phyloP scores from a whole-genome alignment of 2,888 invertebrate species.

The Cryptocephalus moraei region DNA sequence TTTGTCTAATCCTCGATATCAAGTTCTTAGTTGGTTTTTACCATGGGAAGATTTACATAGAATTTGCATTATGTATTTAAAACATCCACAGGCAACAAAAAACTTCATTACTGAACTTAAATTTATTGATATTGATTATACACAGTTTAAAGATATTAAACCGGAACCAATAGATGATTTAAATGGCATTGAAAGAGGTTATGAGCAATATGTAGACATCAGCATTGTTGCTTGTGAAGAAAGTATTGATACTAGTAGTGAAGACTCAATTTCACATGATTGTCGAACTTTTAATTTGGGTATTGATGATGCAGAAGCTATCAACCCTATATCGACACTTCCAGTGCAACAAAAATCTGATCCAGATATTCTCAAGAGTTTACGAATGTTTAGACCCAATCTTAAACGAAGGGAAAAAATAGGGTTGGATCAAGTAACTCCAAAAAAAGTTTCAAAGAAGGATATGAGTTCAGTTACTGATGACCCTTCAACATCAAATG shows the following conservation, averaged over 20 bases:
- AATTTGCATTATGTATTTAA: slow-evolving; percentile 48
- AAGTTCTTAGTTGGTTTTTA: slow-evolving; percentile 61
- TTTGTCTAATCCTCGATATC: slow-evolving; percentile 59
- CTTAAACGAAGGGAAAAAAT: slow-evolving; percentile 24
- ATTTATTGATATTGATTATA: slow-evolving; percentile 62
- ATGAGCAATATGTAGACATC: slow-evolving; percentile 28
- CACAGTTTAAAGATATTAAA: slow-evolving; percentile 44
- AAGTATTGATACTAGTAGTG: slow-evolving; percentile 30
- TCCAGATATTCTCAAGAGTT: slow-evolving; percentile 42
- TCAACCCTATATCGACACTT: slow-evolving; percentile 14
- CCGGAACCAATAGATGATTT: slow-evolving; percentile 44
- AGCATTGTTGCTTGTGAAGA: slow-evolving; percentile 25
- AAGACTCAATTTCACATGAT: slow-evolving; percentile 41
- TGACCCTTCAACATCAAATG: not conserved
- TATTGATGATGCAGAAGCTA: slow-evolving; percentile 34
- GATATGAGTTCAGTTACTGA: slow-evolving; percentile 1
- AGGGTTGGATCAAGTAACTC: no score
- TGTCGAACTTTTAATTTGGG: slow-evolving; percentile 40
- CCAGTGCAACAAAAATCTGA: slow-evolving; percentile 32
- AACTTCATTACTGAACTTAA: slow-evolving; percentile 62
- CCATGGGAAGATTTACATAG: slow-evolving; percentile 46
- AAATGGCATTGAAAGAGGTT: slow-evolving; percentile 30
- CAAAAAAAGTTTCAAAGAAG: no score
- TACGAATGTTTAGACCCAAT: slow-evolving; percentile 43
- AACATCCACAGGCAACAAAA: slow-evolving; percentile 49